Evolutionary conservation across 2,797 vertebrate genomes (phyloP), one percentile per base, ranked within the genome.

Genomic region (Trematomus bernacchii): DNA sequence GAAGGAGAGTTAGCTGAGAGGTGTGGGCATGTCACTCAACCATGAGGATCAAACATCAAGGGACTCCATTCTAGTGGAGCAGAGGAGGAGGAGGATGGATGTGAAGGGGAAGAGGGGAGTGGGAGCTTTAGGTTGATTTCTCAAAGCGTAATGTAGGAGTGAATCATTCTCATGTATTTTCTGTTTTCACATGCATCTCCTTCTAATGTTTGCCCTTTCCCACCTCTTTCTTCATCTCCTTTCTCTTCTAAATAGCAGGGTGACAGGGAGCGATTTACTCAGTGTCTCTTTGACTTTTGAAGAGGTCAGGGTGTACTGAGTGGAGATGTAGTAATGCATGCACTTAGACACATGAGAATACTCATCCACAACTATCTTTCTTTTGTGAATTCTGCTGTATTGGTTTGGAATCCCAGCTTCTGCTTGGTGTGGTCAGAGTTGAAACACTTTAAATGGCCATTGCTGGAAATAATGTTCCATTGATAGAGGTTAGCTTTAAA

Each of bases 41-140:
- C 75, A 77, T 87, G 61, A 60, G 44, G 42, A 77, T 79, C 66
- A 80, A 51, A 64, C 68, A 77, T 78, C 77, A 80, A 78, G 65
- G 57, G 73, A 66, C 21, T 65, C 62, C 37, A 64, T 44, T 76
- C 61, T 66, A 60, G 63, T 54, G 54, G 59, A n/a, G n/a, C n/a
- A 75, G 54, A 37, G 7, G 33, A 37, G 30, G 30, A 30, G 68
- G 58, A 62, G 23, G 72, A 19, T 33, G 51, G 62, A 70, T 62
- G 62, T 10, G 54, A 46, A 78, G 46, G 42, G 57, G 59, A 51
- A 51, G 30, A 62, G 30, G 54, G 15, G 4, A 71, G 52, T 73
- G 48, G 33, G 43, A 61, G 69, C 75, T 60, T 77, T 30, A 43
- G 52, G 75, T 88, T 58, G 71, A 74, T 71, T n/a, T 47, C 66